Conservation (phyloP, 2,113 vertebrate species). For the Acrocephalus arundinaceus region DNA sequence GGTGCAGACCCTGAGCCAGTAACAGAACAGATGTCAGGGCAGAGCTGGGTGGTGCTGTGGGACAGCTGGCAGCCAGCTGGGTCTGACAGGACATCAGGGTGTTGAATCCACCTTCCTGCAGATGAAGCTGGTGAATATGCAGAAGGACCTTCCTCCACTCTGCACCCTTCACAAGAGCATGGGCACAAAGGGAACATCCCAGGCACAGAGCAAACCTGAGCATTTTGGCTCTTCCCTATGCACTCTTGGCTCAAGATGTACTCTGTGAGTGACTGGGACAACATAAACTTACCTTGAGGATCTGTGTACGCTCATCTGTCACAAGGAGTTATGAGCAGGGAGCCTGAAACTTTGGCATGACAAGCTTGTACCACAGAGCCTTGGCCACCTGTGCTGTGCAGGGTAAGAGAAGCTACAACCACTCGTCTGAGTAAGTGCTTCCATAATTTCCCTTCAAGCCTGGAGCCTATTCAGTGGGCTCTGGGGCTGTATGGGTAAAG, state of each 20-base stretch:
- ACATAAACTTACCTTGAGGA: neutral
- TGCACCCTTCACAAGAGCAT: neutral
- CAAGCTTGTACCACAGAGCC: neutral
- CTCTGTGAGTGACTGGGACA: neutral
- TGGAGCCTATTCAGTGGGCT: neutral
- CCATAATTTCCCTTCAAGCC: neutral
- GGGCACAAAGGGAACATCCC: neutral
- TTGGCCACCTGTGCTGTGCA: neutral
- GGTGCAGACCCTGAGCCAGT: neutral
- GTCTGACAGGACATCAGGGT: neutral
- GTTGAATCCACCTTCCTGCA: neutral
- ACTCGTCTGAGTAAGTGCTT: neutral
- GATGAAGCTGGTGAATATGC: neutral
- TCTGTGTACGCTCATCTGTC: neutral
- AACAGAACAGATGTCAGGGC: neutral
- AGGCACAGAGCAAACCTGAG: neutral
- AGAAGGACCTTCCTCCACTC: neutral
- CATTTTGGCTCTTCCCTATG: neutral
- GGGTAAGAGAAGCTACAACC: neutral
- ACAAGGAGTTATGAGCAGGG: accelerated
- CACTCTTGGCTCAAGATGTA: neutral
- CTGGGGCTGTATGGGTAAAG: neutral
- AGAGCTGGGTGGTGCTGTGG: neutral
- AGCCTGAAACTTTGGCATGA: neutral
- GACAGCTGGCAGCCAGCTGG: neutral